These are phyloP conservation scores for Spea hammondii DNA, from an alignment of 2,797 vertebrate genomes.

Conservation along the genomic window DNA sequence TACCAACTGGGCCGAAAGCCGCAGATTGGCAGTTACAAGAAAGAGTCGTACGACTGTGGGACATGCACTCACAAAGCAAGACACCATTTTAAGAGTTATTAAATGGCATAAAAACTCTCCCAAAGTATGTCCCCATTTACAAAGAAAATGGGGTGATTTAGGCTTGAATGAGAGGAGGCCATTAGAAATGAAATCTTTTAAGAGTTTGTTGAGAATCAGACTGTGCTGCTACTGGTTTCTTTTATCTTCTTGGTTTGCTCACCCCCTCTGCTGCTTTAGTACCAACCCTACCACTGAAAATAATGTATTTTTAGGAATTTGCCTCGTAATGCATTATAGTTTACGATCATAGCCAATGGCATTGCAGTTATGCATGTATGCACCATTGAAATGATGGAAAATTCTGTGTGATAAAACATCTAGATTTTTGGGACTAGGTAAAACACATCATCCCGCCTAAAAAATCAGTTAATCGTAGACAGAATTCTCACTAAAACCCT, in stretches of 20 bases:
- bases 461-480: neutral
- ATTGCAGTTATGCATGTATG: neutral
- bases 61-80: slow-evolving; percentile 66
- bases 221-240: slow-evolving; percentile 16
- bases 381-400: neutral
- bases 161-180: slow-evolving; percentile 65
- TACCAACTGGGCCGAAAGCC: slow-evolving; percentile 74
- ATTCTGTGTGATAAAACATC: neutral
- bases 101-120: slow-evolving; percentile 73
- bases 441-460: neutral
- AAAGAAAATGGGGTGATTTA: slow-evolving; percentile 73
- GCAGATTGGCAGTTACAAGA: slow-evolving; percentile 71
- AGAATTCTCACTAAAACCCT: neutral
- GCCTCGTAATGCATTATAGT: neutral
- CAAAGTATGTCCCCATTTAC: slow-evolving; percentile 69
- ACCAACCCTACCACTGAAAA: neutral
- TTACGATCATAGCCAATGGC: neutral
- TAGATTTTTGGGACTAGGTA: neutral
- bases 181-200: slow-evolving; percentile 36
- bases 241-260: neutral
- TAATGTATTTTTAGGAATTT: neutral
- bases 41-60: slow-evolving; percentile 66
- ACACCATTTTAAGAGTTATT: slow-evolving; percentile 78
- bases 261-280: neutral
- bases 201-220: slow-evolving; percentile 31